phyloP scores from a whole-genome alignment of 1,140 invertebrate species.

The Drosophila ironensis region DNA sequence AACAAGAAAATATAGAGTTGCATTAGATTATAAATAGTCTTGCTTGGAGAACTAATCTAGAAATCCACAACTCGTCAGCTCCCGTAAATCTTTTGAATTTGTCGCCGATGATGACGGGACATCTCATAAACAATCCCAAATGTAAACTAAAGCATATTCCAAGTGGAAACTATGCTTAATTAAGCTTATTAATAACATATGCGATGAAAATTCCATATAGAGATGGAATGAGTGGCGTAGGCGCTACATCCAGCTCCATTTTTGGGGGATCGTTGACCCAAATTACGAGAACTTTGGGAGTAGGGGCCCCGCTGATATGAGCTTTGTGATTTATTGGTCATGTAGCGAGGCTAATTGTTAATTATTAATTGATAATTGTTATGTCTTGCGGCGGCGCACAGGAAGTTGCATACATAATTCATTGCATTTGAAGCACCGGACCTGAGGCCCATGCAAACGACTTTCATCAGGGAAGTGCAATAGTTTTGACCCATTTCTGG shows the following conservation, averaged over 20 bases:
- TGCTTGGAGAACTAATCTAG: constrained; percentile 2
- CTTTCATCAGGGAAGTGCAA: constrained; percentile 40
- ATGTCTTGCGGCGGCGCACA: constrained; percentile 43
- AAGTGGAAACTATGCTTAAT: constrained; percentile 71
- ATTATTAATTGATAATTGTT: constrained; percentile 74
- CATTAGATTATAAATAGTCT: constrained; percentile 16
- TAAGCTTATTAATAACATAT: constrained; percentile 66
- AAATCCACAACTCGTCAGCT: too few species aligned
- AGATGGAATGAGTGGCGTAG: constrained; percentile 12
- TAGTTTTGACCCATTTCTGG: constrained; percentile 61
- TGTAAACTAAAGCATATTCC: constrained; percentile 58
- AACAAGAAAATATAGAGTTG: too few species aligned
- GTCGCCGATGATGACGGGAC: constrained; percentile 29
- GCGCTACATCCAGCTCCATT: constrained; percentile 33
- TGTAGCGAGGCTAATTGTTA: constrained; percentile 57
- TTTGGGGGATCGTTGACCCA: constrained; percentile 65
- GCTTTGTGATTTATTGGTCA: constrained; percentile 44
- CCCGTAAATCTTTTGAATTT: constrained; percentile 58
- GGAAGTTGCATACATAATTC: constrained; percentile 59
- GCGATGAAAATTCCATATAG: not conserved
- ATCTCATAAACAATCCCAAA: constrained; percentile 52
- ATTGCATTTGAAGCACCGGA: constrained; percentile 40
- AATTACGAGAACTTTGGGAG: constrained; percentile 25
- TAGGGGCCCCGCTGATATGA: constrained; percentile 40
- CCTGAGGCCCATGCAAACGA: constrained; percentile 50